phyloP scores from a whole-genome alignment of 37 sponge, comb jelly and placozoan species.

The Agelas oroides region DNA sequence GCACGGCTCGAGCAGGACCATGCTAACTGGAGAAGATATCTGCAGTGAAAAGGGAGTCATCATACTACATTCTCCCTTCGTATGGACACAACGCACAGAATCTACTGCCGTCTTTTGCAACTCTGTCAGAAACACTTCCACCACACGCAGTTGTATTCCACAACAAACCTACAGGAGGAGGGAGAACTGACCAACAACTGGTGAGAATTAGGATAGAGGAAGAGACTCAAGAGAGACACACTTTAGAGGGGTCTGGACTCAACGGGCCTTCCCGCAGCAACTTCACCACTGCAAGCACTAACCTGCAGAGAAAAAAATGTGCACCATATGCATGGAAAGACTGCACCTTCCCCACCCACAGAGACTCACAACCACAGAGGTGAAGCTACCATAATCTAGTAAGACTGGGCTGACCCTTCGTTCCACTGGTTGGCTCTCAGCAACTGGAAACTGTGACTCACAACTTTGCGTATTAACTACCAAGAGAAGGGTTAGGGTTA shows the following conservation, averaged over 20 bases:
- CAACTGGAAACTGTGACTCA: slow-evolving; percentile 34
- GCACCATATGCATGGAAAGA: too few relatives aligned
- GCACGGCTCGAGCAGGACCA: neutral
- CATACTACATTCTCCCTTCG: too few relatives aligned
- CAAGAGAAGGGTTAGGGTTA: too few relatives aligned
- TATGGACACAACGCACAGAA: neutral
- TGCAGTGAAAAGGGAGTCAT: neutral
- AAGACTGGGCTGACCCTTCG: slow-evolving; percentile 16
- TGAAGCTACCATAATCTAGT: too few relatives aligned
- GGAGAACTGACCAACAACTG: neutral
- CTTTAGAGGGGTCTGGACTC: slow-evolving; percentile 29
- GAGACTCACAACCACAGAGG: too few relatives aligned
- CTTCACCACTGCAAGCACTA: slow-evolving; percentile 6
- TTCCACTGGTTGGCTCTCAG: slow-evolving; percentile 47
- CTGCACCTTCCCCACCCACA: too few relatives aligned
- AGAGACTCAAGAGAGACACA: neutral
- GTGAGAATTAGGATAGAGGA: too few relatives aligned
- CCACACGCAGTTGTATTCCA: slow-evolving; percentile 56
- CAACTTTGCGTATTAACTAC: slow-evolving; percentile 51
- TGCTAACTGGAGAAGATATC: neutral
- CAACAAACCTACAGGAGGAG: slow-evolving; percentile 2
- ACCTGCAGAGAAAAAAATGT: neutral
- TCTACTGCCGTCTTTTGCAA: neutral
- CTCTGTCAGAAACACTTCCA: slow-evolving; percentile 60
- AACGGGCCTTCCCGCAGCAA: slow-evolving; percentile 21